Base-by-base conservation (phyloP, 2,888 invertebrate genomes). In the Spicauda simplicius region DNA sequence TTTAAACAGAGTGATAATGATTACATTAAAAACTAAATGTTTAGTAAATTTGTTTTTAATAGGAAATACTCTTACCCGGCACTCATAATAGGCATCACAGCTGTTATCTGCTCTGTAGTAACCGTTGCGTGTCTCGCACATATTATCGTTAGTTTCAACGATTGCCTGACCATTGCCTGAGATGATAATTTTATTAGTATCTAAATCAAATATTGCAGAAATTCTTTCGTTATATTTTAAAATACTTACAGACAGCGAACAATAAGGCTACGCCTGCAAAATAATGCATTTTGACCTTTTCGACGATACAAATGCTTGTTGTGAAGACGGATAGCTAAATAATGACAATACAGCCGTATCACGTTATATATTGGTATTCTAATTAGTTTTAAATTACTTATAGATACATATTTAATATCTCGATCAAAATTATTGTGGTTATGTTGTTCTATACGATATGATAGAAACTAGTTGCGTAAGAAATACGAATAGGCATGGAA, bases 41-140 rank as follows among this genome's bases (percentile, higher is more conserved):
- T n/a, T 3, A 45, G n/a, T 45, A 12, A 45, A 45, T 45, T n/a
- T 5, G 45, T 45, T 14, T 41, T 45, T 6, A 45, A 14, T 45
- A n/a, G 6, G 45, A 16, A 45, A 45, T 2, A 45, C 6, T 30
- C 76, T 88, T 72, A 81, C 92, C 52, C 81, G 80, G 78, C 95
- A 95, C 76, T 95, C 95, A 64, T 94, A 86, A 78, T 95, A 95
- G 55, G 94, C 94, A 78, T 96, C 96, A 77, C 96, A 96, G 72
- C 95, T 94, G 12, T 91, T 91, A 0, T 94, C 81, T 0, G 94
- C 90, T 0, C 95, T 91, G 71, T 91, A 94, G 25, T 95, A 92
- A 14, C 94, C 95, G 76, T 95, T 95, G 56, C 90, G 94, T 73
- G 95, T 94, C 0, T 94, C 94, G 78, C 96, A 96, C 1, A 63